Base-by-base conservation (phyloP, 2,888 invertebrate species). In the Polydrusus tereticollis region DNA sequence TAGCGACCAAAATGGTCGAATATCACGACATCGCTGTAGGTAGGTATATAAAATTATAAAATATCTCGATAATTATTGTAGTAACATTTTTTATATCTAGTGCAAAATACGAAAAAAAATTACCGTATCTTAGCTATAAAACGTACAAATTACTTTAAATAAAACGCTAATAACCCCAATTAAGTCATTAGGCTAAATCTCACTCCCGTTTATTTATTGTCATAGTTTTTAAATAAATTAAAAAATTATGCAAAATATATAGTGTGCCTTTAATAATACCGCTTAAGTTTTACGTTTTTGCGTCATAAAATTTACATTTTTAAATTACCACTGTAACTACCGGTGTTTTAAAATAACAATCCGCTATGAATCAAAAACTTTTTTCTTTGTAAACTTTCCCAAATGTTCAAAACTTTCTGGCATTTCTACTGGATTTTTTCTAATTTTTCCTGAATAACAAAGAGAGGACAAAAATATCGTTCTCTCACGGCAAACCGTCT, bases 191-290 rank as follows among this genome's bases (percentile, higher is more conserved):
- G 47, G 33, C 18, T 59, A 62, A 71, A 60, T 45, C 58, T 71
- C 29, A 71, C 65, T 66, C 66, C 66, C 50, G 33, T 64, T 64
- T 64, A 47, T 64, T 52, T 64, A 64, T 55, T 52, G 41, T 52
- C 36, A 64, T 41, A 64, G 41, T 59, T 67, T 29, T 33, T 38
- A 60, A 71, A 71, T 66, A 58, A 59, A 71, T 65, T 71, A 71
- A 71, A 66, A 71, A 71, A 71, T 71, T 71, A 71, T 71, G 71
- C 66, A 71, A 71, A 71, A 36, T 66, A n/a, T n/a, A 60, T 59
- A 60, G 65, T 21, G 47, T 58, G 43, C 55, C 26, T 66, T 41
- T n/a, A n/a, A n/a, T 71, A 71, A 71, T 71, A 52, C 60, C 71
- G 20, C 70, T 12, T 66, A 66, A 71, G 47, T 71, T 60, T 58